Evolutionary conservation across 2,797 vertebrate genomes (phyloP), one percentile per base, ranked within the genome.

Genomic region (Florisuga fusca): DNA sequence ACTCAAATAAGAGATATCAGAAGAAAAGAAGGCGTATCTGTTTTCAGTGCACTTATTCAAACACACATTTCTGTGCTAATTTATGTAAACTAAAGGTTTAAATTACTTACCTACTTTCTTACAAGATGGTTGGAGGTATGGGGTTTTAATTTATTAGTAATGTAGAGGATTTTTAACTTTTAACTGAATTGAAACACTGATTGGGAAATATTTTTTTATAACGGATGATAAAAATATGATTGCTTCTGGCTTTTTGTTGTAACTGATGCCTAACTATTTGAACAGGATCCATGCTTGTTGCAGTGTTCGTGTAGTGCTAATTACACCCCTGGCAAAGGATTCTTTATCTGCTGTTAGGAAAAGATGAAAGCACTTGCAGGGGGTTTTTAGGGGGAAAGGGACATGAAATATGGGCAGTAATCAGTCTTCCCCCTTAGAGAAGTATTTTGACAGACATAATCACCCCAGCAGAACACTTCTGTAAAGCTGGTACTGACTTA

Each of bases 31-130:
- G 87, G 80, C 77, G n/a, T 67, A 77, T 96, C 98, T 98, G 98
- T 97, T 98, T 98, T 98, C 98, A 98, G 98, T 98, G 97, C 97
- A 93, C 88, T 91, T 90, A 92, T 84, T 97, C 82, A 92, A 91
- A 90, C 61, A 93, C 61, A 89, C 38, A 48, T 88, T 92, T 80
- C 54, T 91, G 78, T 92, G 89, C 91, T 96, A 96, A 95, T 92
- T 93, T 93, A 84, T 93, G 64, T 96, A 85, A 97, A 83, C 96
- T 97, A 97, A 93, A 84, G 26, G 22, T 89, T 92, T 96, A 96
- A 97, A 97, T 94, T 72, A 93, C 92, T 95, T 93, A 92, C 79
- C 94, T 93, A 82, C 91, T 96, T 95, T 95, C 93, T 95, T 90
- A 97, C 26, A 33, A 58, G 84, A 79, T 91, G 68, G 71, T 78